Evolutionary conservation across 1,140 invertebrate genomes (phyloP).

Genomic region (Theocolax elegans): DNA sequence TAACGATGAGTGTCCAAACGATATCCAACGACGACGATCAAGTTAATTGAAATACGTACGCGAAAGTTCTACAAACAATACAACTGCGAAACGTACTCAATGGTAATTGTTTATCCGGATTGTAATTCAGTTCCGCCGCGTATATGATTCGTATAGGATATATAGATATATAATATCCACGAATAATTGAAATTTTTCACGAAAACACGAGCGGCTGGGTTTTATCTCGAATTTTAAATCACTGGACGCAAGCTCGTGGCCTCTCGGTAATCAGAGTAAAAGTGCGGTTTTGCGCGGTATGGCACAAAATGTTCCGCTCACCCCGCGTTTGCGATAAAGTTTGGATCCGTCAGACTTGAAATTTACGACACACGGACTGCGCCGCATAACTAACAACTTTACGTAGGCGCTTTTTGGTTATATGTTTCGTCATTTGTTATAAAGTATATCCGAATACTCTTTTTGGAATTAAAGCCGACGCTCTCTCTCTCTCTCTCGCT

Average conservation of each 20-base stretch:
- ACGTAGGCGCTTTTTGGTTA: slow-evolving; percentile 30
- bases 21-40: background rate
- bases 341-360: slow-evolving; percentile 38
- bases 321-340: slow-evolving; percentile 35
- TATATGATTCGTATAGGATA: too few species aligned
- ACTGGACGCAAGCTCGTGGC: too few species aligned
- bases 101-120: too few species aligned
- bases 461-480: slow-evolving; percentile 20
- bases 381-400: slow-evolving; percentile 36
- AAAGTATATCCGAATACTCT: background rate
- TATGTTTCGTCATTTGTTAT: slow-evolving; percentile 26
- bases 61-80: background rate
- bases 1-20: background rate
- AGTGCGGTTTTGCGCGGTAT: slow-evolving; percentile 34
- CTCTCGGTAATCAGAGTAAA: slow-evolving; percentile 31
- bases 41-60: slow-evolving; percentile 31
- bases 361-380: slow-evolving; percentile 31
- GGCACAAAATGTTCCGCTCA: slow-evolving; percentile 18
- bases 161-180: too few species aligned
- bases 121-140: too few species aligned
- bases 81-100: too few species aligned
- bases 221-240: slow-evolving; percentile 34
- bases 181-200: slow-evolving; percentile 26
- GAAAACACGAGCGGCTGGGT: background rate
- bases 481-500: too few species aligned